A percentile compares a stretch with the other conserved stretches of the same genome.
phyloP scores from a whole-genome alignment of 2,797 vertebrate genomes.

The Aulostomus chinensis region DNA sequence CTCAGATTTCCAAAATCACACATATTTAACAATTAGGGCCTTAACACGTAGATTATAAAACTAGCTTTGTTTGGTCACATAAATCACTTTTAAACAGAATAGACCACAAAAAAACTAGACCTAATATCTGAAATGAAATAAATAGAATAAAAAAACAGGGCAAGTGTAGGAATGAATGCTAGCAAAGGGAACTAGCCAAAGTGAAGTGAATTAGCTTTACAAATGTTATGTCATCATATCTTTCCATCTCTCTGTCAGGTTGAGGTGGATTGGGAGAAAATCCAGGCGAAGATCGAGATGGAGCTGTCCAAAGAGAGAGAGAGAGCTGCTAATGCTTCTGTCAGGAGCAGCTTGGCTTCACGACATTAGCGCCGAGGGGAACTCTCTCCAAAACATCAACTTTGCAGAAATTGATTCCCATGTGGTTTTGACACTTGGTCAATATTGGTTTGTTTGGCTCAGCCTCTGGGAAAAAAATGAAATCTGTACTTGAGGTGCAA shows the following conservation, averaged over 20 bases:
- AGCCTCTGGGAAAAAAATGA: conserved; percentile 3
- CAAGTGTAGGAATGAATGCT: too few species aligned
- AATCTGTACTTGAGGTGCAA: conserved; percentile 1
- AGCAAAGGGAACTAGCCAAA: not conserved
- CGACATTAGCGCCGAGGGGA: conserved; percentile 54
- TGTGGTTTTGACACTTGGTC: too few species aligned
- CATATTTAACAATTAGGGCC: too few species aligned
- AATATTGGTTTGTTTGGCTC: conserved; percentile 18
- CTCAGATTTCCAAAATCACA: too few species aligned
- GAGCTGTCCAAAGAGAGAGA: conserved; percentile 92
- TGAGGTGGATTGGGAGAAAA: conserved; percentile 96
- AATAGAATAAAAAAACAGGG: too few species aligned
- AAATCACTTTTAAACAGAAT: too few species aligned
- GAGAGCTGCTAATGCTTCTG: conserved; percentile 69
- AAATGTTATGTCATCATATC: conserved; percentile 13
- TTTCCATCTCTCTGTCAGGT: conserved; percentile 80
- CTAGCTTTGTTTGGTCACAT: too few species aligned
- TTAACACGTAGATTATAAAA: too few species aligned
- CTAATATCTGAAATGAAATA: too few species aligned
- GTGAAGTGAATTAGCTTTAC: not conserved
- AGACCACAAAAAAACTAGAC: too few species aligned
- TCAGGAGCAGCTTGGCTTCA: conserved; percentile 75
- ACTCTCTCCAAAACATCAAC: conserved; percentile 7
- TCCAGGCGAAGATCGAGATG: conserved; percentile 96
- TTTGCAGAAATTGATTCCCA: conserved; percentile 12